These are phyloP conservation scores for Prorops nasuta DNA, from an alignment of 1,140 invertebrate genomes.

Conservation along the genomic window DNA sequence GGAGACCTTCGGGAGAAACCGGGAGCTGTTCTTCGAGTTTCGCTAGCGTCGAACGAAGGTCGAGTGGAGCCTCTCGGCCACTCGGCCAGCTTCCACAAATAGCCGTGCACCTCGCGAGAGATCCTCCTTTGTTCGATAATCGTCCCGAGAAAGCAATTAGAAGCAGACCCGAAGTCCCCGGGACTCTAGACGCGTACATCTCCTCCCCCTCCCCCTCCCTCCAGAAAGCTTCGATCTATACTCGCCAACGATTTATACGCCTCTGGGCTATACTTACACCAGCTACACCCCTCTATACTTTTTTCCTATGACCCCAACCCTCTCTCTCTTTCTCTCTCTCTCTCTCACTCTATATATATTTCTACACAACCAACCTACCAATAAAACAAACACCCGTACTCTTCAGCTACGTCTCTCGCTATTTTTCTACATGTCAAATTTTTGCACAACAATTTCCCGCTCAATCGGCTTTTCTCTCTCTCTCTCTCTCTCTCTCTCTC, in stretches of 20 bases:
- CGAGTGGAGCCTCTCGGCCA: conserved; percentile 18
- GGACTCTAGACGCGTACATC: no score
- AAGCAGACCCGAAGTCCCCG: neutral
- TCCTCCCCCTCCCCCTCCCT: neutral
- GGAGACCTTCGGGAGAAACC: conserved; percentile 21
- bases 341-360: no score
- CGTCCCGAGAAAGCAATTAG: conserved; percentile 25
- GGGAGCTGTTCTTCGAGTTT: conserved; percentile 27
- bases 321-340: neutral
- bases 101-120: conserved; percentile 18
- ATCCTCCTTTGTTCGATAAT: conserved; percentile 30
- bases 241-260: no score
- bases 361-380: no score
- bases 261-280: no score
- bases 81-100: conserved; percentile 31
- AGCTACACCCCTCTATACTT: no score
- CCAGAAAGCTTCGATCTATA: no score
- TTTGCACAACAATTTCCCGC: no score
- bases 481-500: neutral
- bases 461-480: neutral
- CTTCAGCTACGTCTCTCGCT: no score
- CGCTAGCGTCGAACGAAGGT: conserved; percentile 25
- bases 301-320: no score
- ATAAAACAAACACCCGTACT: no score
- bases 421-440: no score